Conservation (phyloP, 2,888 invertebrate genomes). For the Agonum fuliginosum region DNA sequence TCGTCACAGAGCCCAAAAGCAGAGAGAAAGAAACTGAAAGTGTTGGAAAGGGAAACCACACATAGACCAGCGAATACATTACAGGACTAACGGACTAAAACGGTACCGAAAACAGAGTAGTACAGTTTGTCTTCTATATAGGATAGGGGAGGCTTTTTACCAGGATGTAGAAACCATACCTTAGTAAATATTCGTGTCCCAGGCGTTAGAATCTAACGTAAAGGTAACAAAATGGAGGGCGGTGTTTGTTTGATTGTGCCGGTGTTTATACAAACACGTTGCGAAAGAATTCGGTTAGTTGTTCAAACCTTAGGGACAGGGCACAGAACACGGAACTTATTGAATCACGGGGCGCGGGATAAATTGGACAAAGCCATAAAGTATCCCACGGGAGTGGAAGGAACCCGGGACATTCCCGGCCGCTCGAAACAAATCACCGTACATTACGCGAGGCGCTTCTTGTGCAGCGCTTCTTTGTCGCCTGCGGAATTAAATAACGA, state of each 20-base stretch:
- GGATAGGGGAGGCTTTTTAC: too few species aligned
- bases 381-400: slow-evolving; percentile 42
- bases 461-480: background rate
- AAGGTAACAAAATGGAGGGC: background rate
- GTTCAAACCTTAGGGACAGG: slow-evolving; percentile 32
- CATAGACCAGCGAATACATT: too few species aligned
- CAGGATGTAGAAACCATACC: too few species aligned
- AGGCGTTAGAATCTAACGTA: too few species aligned
- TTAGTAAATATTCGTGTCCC: too few species aligned
- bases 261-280: slow-evolving; percentile 56
- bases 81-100: too few species aligned
- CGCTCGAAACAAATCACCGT: slow-evolving; percentile 51
- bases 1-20: too few species aligned
- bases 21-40: too few species aligned
- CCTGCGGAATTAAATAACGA: slow-evolving; percentile 27
- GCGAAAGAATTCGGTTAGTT: slow-evolving; percentile 53
- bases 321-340: slow-evolving; percentile 43
- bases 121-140: too few species aligned
- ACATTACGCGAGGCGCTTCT: slow-evolving; percentile 44
- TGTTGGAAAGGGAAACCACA: too few species aligned
- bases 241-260: slow-evolving; percentile 29
- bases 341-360: slow-evolving; percentile 49
- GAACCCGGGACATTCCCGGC: background rate
- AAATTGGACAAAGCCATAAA: slow-evolving; percentile 59
- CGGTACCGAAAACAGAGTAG: too few species aligned